Percentiles rank a stretch among this genome's conserved stretches.
Conservation (phyloP, 2,113 vertebrate genomes). For the Willisornis vidua region DNA sequence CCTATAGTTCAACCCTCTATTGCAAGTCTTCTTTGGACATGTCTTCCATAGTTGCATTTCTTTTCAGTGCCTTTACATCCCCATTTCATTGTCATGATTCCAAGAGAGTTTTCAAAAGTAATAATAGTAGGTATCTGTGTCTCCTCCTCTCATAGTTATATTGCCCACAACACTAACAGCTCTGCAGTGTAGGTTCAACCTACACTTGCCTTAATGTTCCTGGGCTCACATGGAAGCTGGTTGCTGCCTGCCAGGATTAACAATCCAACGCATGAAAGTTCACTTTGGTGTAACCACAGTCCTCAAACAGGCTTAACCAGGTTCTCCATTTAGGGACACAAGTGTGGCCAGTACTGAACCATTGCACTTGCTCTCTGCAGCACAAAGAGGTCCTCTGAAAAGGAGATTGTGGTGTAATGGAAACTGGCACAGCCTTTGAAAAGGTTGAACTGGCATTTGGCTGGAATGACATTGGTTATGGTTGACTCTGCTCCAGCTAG, state of each 20-base stretch:
- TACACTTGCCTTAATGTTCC: not conserved
- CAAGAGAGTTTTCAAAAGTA: not conserved
- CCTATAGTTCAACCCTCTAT: not conserved
- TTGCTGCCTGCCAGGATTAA: not conserved
- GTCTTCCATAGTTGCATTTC: not conserved
- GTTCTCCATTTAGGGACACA: not conserved
- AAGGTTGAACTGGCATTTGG: not conserved
- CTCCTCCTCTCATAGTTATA: accelerated
- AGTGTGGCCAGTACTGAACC: not conserved
- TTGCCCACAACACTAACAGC: not conserved
- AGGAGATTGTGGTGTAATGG: not conserved
- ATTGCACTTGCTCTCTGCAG: not conserved
- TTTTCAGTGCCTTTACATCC: not conserved
- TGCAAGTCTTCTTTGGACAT: not conserved
- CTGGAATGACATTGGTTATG: accelerated
- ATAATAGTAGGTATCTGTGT: not conserved
- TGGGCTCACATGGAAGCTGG: not conserved
- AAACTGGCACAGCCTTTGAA: not conserved
- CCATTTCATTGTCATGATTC: not conserved
- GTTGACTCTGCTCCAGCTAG: not conserved
- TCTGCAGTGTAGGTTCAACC: not conserved
- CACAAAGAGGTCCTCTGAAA: not conserved
- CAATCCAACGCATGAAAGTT: not conserved
- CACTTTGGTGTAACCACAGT: not conserved
- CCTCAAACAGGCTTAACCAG: not conserved